A percentile compares a stretch with the other conserved stretches of the same genome.
Conservation (phyloP, 2,113 vertebrate species). For the Ariopsis seemanni region DNA sequence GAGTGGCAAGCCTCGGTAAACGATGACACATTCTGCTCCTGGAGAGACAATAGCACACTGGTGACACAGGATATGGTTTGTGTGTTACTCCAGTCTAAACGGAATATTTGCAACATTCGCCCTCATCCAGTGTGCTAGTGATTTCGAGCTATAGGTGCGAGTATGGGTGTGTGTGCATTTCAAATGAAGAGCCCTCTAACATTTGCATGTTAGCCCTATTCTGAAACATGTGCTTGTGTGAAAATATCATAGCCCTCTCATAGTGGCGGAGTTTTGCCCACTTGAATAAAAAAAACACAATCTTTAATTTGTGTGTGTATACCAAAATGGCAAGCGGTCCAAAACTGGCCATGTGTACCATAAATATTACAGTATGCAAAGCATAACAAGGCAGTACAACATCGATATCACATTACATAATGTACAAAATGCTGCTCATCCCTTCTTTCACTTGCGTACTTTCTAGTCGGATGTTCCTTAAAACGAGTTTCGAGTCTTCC, state of each 20-base stretch:
- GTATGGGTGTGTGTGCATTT: background rate
- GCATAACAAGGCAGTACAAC: conserved; percentile 31
- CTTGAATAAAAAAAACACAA: conserved; percentile 12
- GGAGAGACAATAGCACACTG: conserved; percentile 29
- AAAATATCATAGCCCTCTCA: conserved; percentile 20
- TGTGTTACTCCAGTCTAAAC: conserved; percentile 17
- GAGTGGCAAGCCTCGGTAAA: conserved; percentile 28
- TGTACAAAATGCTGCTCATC: conserved; percentile 28
- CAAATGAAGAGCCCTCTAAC: conserved; percentile 26
- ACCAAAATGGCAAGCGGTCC: conserved; percentile 15
- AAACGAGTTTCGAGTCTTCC: background rate
- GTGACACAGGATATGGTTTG: conserved; percentile 26
- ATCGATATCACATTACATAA: conserved; percentile 40
- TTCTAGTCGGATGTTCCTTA: background rate
- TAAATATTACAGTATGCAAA: conserved; percentile 39
- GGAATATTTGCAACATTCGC: conserved; percentile 28
- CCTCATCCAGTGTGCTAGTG: background rate
- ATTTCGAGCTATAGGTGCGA: background rate
- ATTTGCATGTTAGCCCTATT: conserved; percentile 39
- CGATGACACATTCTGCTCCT: conserved; percentile 42
- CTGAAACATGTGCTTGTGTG: conserved; percentile 27
- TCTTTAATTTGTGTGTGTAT: background rate
- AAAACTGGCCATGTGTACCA: conserved; percentile 30
- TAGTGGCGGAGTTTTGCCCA: background rate
- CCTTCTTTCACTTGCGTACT: background rate